These are phyloP conservation scores for Euglossa dilemma DNA, from an alignment of 1,140 invertebrate species.

Conservation along the genomic window DNA sequence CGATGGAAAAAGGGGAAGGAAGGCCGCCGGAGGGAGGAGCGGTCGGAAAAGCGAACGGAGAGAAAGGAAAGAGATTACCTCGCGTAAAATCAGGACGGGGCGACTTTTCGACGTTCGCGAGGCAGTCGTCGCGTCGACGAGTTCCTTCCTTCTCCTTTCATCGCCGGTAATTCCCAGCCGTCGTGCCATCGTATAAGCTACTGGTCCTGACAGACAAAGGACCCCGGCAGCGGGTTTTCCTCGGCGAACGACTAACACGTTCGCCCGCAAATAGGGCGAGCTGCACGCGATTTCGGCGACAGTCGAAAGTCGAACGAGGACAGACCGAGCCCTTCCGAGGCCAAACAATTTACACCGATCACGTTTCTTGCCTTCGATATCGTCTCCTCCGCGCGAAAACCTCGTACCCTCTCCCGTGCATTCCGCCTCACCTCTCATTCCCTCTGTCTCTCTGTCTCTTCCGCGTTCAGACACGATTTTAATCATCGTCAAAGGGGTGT, in stretches of 20 bases:
- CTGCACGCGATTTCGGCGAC: constrained; percentile 15
- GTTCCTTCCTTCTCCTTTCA: constrained; percentile 63
- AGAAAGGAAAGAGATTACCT: constrained; percentile 60
- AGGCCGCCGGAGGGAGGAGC: background rate
- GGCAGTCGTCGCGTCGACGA: constrained; percentile 50
- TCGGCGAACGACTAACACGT: constrained; percentile 36
- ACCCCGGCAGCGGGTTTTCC: constrained; percentile 39
- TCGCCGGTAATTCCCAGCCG: constrained; percentile 47
- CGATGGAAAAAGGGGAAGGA: background rate
- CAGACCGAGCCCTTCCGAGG: background rate
- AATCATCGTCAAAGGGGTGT: background rate
- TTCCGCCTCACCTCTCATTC: too few relatives aligned
- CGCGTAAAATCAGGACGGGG: constrained; percentile 54
- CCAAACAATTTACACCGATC: constrained; percentile 36
- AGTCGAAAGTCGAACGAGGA: background rate
- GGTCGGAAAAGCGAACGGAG: background rate
- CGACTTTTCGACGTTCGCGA: constrained; percentile 63
- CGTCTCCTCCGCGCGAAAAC: background rate
- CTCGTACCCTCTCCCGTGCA: background rate
- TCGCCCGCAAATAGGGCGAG: constrained; percentile 28
- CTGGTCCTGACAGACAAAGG: constrained; percentile 48
- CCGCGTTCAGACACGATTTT: background rate
- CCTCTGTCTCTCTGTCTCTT: background rate
- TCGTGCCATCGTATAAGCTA: constrained; percentile 46
- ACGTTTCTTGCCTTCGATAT: background rate